Percentiles rank a stretch among this genome's conserved stretches.
Conservation (phyloP, 1,140 invertebrate species). For the Mactra quadrangularis region DNA sequence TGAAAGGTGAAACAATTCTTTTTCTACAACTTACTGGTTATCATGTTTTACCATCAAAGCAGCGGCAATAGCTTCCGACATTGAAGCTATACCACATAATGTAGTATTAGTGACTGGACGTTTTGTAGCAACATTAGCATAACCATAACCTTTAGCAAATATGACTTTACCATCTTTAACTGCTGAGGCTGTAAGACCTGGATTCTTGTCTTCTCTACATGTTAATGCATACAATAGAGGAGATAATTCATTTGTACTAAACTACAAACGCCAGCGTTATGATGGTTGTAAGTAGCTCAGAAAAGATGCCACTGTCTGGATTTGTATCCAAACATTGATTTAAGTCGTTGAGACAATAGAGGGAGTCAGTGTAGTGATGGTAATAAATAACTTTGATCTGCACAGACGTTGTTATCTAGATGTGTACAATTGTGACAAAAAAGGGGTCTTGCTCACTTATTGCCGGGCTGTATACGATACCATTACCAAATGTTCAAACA, state of each 20-base stretch:
- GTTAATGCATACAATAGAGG: conserved; percentile 33
- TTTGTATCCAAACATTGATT: no score
- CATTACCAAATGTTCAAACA: no score
- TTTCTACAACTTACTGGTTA: conserved; percentile 40
- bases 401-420: background rate
- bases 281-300: background rate
- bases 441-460: no score
- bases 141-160: conserved; percentile 66
- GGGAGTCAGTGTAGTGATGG: background rate
- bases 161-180: conserved; percentile 66
- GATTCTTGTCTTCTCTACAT: conserved; percentile 59
- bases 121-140: conserved; percentile 43
- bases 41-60: conserved; percentile 67
- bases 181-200: conserved; percentile 67
- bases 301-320: background rate
- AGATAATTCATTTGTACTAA: no score
- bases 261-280: no score
- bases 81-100: conserved; percentile 67
- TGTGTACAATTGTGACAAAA: background rate
- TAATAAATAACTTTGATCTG: background rate
- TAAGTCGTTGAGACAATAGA: background rate
- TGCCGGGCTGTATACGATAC: no score
- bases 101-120: conserved; percentile 62
- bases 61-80: conserved; percentile 70
- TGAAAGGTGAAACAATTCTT: no score